Evolutionary conservation across 1,140 invertebrate genomes (phyloP), one percentile per base, ranked within the genome.

Genomic region (Drosophila tsacasi): DNA sequence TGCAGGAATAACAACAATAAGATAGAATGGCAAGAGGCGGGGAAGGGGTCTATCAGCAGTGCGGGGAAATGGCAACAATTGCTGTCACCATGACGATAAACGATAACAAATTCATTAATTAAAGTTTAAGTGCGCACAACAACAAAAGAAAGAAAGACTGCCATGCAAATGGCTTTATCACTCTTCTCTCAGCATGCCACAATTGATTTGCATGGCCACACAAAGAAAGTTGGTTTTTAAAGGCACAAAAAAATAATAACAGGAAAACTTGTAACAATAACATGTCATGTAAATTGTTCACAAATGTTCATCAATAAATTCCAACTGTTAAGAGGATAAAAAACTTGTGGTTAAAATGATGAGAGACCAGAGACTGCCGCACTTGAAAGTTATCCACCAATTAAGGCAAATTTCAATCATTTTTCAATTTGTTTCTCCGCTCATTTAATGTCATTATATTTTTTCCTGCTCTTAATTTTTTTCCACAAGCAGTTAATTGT

Each of bases 71-170:
- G 57, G 47, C 61, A 37, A 54, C 49, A 74, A 61, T 76, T 55
- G 68, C 76, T 87, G 83, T 87, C 79, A 83, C 76, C 61, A 86
- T 83, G 44, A 52, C 83, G 60, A 80, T 80, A 83, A 80, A 69
- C 75, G 65, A 87, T 83, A 76, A 77, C 72, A 87, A 77, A 77
- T 59, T 77, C 80, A 87, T 80, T 87, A 87, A 87, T 77, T 74
- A 63, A 87, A 86, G 80, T 78, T 59, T 71, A 64, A 78, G 59
- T 72, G 65, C 55, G 59, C n/a, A 76, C n/a, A 76, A 55, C 37
- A 82, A 76, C 46, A 79, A 61, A 44, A 25, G 13, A 49, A 25
- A n/a, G 25, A 44, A 35, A 67, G 27, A 55, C 55, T 68, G 47
- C 35, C 62, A 77, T 77, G 74, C 76, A 78, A 78, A 77, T 77